Base-by-base conservation (phyloP, 2,888 invertebrate species). In the Drosophila fulvimacula region DNA sequence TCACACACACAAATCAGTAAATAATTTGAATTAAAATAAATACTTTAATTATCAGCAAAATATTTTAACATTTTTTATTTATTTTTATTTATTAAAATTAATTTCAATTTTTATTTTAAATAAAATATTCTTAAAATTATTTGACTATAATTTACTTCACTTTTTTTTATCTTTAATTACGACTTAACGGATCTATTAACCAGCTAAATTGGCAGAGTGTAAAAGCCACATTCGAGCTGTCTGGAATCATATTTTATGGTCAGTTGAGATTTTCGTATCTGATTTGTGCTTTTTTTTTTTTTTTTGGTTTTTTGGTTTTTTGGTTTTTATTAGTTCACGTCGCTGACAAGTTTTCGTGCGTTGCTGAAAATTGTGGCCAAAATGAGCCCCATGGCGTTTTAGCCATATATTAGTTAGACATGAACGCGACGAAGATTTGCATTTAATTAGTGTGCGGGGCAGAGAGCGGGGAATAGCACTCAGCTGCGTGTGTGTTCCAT, bases 401-500 rank as follows among this genome's bases (percentile, higher is more conserved):
- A 70, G 73, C 76, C 61, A 87, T 83, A 78, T 79, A 88, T 88
- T 81, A 69, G 80, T 79, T 79, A 63, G 83, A 65, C 73, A 41
- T 67, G 56, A 73, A 59, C 48, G 73, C 70, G 64, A 68, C 71
- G 71, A 69, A 88, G 89, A 83, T 83, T 89, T 83, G 88, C 90
- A 83, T 83, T 83, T 83, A 89, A 83, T 83, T 89, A 88, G 83
- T 73, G 71, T 56, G 55, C 44, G 58, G 51, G 38, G 38, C 13
- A n/a, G 38, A 21, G 44, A 49, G 38, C 41, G 46, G 27, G 7
- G 27, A 5, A 30, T 30, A 7, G 5, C 68, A 83, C 49, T 49
- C 51, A 42, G 67, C 55, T 38, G 85, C 85, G 90, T 85, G 88
- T 83, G 89, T 83, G 90, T 88, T 89, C 88, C 87, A 74, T 66